Percentiles rank a stretch among this genome's conserved stretches.
These are phyloP conservation scores for Rhopalosiphum padi DNA, from an alignment of 1,140 invertebrate genomes.

Conservation along the genomic window DNA sequence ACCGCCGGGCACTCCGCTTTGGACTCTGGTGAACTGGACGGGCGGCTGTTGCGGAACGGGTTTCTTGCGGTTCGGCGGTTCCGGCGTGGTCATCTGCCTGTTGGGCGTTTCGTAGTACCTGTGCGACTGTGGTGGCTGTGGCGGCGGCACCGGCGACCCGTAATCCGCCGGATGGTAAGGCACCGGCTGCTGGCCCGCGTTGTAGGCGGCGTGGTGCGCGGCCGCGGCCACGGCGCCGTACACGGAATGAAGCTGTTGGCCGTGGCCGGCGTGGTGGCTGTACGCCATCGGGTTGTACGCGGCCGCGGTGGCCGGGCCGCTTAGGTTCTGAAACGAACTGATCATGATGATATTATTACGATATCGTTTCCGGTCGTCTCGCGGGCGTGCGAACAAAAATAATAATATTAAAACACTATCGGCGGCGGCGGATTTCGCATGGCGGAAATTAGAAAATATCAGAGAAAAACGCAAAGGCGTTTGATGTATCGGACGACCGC, in stretches of 20 bases:
- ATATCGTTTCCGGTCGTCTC: not conserved
- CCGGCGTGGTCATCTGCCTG: not conserved
- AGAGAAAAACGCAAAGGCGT: not conserved
- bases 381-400: not conserved
- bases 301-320: not conserved
- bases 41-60: conserved; percentile 24
- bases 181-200: not conserved
- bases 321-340: conserved; percentile 33
- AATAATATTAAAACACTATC: not conserved
- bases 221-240: not conserved
- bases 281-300: not conserved
- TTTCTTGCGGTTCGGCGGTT: conserved; percentile 37
- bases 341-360: not conserved
- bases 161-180: conserved; percentile 11
- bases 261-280: not conserved
- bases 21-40: conserved; percentile 65
- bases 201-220: not conserved
- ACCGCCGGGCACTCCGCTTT: conserved; percentile 59
- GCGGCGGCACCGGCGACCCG: not conserved
- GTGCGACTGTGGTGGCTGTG: not conserved
- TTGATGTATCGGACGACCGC: too few relatives aligned
- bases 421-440: not conserved
- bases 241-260: not conserved
- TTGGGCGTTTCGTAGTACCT: not conserved
- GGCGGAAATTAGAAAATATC: not conserved